A percentile compares a stretch with the other conserved stretches of the same genome.
phyloP scores from a whole-genome alignment of 2,888 invertebrate genomes.

The Stramonita haemastoma region DNA sequence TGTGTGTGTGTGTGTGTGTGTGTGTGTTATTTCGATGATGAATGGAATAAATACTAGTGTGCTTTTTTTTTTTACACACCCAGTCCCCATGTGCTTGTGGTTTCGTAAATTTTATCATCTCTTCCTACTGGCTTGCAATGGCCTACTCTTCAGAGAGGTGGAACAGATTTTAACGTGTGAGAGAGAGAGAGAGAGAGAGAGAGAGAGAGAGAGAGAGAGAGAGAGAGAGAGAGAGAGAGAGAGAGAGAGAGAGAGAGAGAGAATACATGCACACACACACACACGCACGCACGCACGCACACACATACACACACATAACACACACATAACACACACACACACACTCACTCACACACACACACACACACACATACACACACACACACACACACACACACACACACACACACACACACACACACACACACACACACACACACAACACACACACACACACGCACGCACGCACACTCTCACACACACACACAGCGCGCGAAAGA shows the following conservation, averaged over 20 bases:
- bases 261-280: not conserved
- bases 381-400: slow-evolving; percentile 9
- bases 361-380: slow-evolving; percentile 6
- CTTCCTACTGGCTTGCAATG: too few relatives aligned
- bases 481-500: not conserved
- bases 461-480: not conserved
- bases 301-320: not conserved
- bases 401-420: slow-evolving; percentile 6
- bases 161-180: too few relatives aligned
- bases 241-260: slow-evolving; percentile 18
- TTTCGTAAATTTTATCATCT: not conserved
- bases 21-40: too few relatives aligned
- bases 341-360: not conserved
- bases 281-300: not conserved
- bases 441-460: not conserved
- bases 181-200: slow-evolving; percentile 33
- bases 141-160: too few relatives aligned
- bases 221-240: slow-evolving; percentile 41
- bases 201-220: slow-evolving; percentile 41
- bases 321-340: not conserved
- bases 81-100: not conserved
- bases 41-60: too few relatives aligned
- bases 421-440: not conserved
- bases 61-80: not conserved
- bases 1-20: slow-evolving; percentile 10